A percentile compares a stretch with the other conserved stretches of the same genome.
These are phyloP conservation scores for Eristalis pertinax DNA, from an alignment of 2,888 invertebrate genomes.

Conservation along the genomic window DNA sequence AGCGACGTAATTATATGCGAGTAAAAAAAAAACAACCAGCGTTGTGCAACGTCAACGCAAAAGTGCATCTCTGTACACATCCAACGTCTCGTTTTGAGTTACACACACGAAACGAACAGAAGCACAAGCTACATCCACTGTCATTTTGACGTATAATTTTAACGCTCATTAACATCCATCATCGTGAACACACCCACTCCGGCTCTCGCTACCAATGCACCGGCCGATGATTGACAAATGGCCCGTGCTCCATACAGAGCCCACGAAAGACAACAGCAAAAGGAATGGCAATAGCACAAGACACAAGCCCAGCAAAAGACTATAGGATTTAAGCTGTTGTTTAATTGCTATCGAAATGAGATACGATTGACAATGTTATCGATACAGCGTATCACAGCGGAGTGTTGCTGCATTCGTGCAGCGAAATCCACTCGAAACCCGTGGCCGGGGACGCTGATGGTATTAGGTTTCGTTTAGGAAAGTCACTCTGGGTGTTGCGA, in stretches of 20 bases:
- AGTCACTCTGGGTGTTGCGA: conserved; percentile 34
- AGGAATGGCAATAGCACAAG: background rate
- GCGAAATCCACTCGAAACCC: background rate
- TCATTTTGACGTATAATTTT: conserved; percentile 4
- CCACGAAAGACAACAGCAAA: background rate
- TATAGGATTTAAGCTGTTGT: background rate
- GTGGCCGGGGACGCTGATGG: background rate
- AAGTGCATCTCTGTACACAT: conserved; percentile 14
- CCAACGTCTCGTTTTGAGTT: background rate
- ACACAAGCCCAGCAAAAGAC: background rate
- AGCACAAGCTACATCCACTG: background rate
- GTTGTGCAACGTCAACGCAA: conserved; percentile 9
- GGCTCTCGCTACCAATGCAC: conserved; percentile 1
- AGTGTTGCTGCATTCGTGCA: conserved; percentile 17
- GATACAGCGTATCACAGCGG: conserved; percentile 2
- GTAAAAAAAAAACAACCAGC: background rate
- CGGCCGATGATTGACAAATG: conserved; percentile 18
- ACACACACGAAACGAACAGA: background rate
- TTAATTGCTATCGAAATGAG: conserved; percentile 12
- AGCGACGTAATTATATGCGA: conserved; percentile 11
- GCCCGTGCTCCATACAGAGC: background rate
- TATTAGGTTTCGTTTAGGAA: conserved; percentile 18
- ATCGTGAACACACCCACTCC: background rate
- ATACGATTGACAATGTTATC: conserved; percentile 5
- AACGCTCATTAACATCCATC: background rate